Conservation (phyloP, 2,888 invertebrate species). For the Melolontha melolontha region DNA sequence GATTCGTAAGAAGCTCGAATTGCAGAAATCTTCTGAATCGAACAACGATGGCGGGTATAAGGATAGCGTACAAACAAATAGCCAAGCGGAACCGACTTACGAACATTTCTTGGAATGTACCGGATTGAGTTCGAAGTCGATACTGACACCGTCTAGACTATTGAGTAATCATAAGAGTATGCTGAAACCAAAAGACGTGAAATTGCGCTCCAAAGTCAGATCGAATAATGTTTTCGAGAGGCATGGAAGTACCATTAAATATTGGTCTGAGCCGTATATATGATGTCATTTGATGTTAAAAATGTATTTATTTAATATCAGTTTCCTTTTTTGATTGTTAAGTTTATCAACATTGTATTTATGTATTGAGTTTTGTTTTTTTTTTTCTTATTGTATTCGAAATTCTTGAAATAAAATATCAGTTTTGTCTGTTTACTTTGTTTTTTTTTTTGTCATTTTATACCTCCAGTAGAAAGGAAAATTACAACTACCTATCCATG, state of each 20-base stretch:
- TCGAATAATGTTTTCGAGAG: slow-evolving; percentile 69
- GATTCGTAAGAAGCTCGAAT: slow-evolving; percentile 59
- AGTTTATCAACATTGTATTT: slow-evolving; percentile 29
- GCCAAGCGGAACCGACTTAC: slow-evolving; percentile 67
- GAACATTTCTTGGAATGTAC: slow-evolving; percentile 84
- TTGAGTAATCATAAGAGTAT: slow-evolving; percentile 82
- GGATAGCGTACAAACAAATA: slow-evolving; percentile 50
- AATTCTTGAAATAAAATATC: slow-evolving; percentile 18
- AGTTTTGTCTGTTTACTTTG: slow-evolving; percentile 18
- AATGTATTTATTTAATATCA: slow-evolving; percentile 18
- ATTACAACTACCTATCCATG: no score
- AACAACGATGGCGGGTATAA: slow-evolving; percentile 57
- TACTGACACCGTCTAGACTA: slow-evolving; percentile 75
- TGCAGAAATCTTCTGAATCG: slow-evolving; percentile 66
- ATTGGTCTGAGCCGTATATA: slow-evolving; percentile 65
- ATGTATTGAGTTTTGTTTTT: slow-evolving; percentile 32
- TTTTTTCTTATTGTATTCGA: slow-evolving; percentile 23
- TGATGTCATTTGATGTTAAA: slow-evolving; percentile 46
- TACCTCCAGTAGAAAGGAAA: no score
- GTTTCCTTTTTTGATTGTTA: slow-evolving; percentile 33
- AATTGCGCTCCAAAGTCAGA: slow-evolving; percentile 77
- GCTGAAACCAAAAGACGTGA: slow-evolving; percentile 82
- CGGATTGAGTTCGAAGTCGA: slow-evolving; percentile 83
- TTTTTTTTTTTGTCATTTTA: neutral
- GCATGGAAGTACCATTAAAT: slow-evolving; percentile 64